These are phyloP conservation scores for Megatriorchis doriae DNA, from an alignment of 2,113 vertebrate species.

Conservation along the genomic window DNA sequence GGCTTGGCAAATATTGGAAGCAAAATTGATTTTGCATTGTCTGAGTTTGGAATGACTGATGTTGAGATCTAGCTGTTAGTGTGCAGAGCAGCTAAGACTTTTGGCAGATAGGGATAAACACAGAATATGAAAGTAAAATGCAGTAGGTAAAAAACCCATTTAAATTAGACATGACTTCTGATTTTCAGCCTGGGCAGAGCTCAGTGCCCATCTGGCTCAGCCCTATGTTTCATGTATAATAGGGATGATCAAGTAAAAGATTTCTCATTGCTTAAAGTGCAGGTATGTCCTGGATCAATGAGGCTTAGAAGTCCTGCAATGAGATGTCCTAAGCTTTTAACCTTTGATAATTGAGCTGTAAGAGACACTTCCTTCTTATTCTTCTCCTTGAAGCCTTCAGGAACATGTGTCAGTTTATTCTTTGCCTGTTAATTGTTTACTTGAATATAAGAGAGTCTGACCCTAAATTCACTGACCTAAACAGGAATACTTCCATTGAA, in stretches of 20 bases:
- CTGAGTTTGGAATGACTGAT: background rate
- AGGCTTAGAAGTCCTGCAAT: background rate
- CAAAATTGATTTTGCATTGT: slow-evolving; percentile 34
- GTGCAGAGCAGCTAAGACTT: background rate
- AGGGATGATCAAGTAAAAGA: background rate
- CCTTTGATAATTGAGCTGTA: background rate
- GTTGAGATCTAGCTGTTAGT: background rate
- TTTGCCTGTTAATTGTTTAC: background rate
- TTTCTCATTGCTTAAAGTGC: slow-evolving; percentile 5
- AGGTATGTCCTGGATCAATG: background rate
- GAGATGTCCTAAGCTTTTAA: background rate
- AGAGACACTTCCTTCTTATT: background rate
- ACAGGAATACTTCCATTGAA: background rate
- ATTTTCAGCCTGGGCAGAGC: background rate
- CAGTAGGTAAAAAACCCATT: background rate
- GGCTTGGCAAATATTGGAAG: background rate
- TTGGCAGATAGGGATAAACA: background rate
- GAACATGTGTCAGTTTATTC: background rate
- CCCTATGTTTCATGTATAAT: background rate
- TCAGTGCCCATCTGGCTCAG: background rate
- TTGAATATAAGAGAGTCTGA: background rate
- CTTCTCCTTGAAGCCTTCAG: background rate
- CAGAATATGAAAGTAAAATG: background rate
- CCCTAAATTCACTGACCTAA: background rate
- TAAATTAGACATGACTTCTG: background rate